These are phyloP conservation scores for Thermophis baileyi DNA, from an alignment of 2,113 vertebrate species.

Conservation along the genomic window DNA sequence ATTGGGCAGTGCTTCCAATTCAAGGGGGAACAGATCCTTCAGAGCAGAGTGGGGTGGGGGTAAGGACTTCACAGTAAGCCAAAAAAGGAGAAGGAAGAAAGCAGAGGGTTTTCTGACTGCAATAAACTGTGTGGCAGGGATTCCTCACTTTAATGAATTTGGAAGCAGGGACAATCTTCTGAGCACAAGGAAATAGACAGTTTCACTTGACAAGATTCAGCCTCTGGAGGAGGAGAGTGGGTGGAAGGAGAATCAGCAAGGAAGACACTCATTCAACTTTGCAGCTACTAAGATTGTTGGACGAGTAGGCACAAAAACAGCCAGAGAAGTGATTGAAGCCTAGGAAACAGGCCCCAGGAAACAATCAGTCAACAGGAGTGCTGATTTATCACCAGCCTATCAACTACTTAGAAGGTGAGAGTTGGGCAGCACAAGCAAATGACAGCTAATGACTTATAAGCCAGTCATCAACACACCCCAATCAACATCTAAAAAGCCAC, in stretches of 20 bases:
- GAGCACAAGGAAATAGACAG: neutral
- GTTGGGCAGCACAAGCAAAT: too few species aligned
- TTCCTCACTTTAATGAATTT: neutral
- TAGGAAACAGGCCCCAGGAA: too few species aligned
- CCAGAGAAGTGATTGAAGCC: too few species aligned
- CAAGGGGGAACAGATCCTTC: neutral
- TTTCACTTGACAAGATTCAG: neutral
- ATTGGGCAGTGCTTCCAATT: neutral
- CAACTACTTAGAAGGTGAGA: too few species aligned
- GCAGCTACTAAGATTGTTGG: too few species aligned
- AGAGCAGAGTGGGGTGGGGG: neutral
- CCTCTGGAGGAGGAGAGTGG: neutral
- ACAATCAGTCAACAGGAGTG: too few species aligned
- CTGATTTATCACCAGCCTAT: too few species aligned
- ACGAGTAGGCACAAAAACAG: too few species aligned
- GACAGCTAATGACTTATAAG: too few species aligned
- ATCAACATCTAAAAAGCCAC: too few species aligned
- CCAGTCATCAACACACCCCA: too few species aligned
- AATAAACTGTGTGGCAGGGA: neutral
- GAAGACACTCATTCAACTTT: neutral
- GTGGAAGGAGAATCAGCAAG: neutral
- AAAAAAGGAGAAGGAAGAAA: neutral
- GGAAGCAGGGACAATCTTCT: neutral
- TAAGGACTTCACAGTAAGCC: neutral
- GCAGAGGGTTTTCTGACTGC: too few species aligned